phyloP scores from a whole-genome alignment of 2,888 invertebrate genomes.

The Caenorhabditis uteleia region DNA sequence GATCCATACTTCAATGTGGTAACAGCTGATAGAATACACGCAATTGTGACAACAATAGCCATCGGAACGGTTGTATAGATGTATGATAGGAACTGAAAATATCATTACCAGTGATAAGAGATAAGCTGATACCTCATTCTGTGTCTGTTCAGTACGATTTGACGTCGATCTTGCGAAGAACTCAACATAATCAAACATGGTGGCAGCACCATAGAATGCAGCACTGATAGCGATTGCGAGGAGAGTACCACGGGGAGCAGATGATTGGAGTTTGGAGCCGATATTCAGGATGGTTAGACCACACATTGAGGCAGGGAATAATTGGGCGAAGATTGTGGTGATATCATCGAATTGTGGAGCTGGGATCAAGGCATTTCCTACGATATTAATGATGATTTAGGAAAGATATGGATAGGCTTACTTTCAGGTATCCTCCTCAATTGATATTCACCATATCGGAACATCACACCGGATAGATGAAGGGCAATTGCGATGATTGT shows the following conservation, averaged over 20 bases:
- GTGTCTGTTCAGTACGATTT: constrained; percentile 1
- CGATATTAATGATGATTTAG: neutral
- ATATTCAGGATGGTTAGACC: constrained; percentile 28
- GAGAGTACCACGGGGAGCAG: constrained; percentile 29
- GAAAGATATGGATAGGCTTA: neutral
- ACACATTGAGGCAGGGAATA: constrained; percentile 36
- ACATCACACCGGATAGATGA: constrained; percentile 31
- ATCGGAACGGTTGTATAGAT: constrained; percentile 34
- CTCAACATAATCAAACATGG: constrained; percentile 30
- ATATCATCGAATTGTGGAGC: constrained; percentile 20
- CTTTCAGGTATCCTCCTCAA: constrained; percentile 21
- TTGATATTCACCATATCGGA: constrained; percentile 35
- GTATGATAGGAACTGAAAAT: constrained; percentile 21
- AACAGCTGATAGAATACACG: constrained; percentile 30
- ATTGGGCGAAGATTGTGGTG: constrained; percentile 20
- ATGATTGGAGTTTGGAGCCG: constrained; percentile 25
- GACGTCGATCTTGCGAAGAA: constrained; percentile 13
- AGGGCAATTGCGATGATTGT: constrained; percentile 28
- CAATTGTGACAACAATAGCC: constrained; percentile 25
- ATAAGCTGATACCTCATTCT: constrained; percentile 13
- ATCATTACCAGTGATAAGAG: neutral
- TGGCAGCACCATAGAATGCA: constrained; percentile 17
- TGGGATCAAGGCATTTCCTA: constrained; percentile 23
- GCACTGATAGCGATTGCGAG: constrained; percentile 26
- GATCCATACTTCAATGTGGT: constrained; percentile 30